Conservation (phyloP, 2,113 vertebrate genomes). For the Corythoichthys haematopterus region DNA sequence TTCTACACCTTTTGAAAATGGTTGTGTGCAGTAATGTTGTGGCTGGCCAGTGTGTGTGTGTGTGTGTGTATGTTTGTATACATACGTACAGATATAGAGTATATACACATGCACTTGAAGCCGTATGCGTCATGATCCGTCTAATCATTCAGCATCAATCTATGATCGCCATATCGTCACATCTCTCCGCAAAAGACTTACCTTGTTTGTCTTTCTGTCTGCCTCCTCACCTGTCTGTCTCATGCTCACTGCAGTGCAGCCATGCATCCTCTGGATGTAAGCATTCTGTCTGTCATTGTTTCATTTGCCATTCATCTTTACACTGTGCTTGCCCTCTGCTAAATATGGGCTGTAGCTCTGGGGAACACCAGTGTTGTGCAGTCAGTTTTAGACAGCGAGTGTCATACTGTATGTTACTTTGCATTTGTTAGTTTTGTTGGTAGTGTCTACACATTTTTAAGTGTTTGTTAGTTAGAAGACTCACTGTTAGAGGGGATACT, state of each 20-base stretch:
- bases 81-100: too few relatives aligned
- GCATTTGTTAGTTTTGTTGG: slow-evolving; percentile 19
- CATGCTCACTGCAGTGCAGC: slow-evolving; percentile 57
- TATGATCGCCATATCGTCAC: slow-evolving; percentile 7
- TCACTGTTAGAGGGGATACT: slow-evolving; percentile 5
- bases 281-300: slow-evolving; percentile 54
- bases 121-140: background rate
- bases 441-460: slow-evolving; percentile 3
- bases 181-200: slow-evolving; percentile 26
- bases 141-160: background rate
- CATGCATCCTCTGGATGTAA: slow-evolving; percentile 62
- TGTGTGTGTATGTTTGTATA: too few relatives aligned
- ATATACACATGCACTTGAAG: background rate
- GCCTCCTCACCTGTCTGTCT: slow-evolving; percentile 49
- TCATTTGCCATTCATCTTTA: slow-evolving; percentile 35
- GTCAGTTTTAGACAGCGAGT: slow-evolving; percentile 2
- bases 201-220: slow-evolving; percentile 47
- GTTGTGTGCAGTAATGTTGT: background rate
- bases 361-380: slow-evolving; percentile 28
- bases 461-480: slow-evolving; percentile 11
- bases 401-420: slow-evolving; percentile 6
- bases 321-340: slow-evolving; percentile 18
- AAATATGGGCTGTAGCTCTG: slow-evolving; percentile 23
- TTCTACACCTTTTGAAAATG: background rate
- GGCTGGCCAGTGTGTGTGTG: background rate